phyloP scores from a whole-genome alignment of 2,888 invertebrate species.

The Cheiracanthium punctorium region DNA sequence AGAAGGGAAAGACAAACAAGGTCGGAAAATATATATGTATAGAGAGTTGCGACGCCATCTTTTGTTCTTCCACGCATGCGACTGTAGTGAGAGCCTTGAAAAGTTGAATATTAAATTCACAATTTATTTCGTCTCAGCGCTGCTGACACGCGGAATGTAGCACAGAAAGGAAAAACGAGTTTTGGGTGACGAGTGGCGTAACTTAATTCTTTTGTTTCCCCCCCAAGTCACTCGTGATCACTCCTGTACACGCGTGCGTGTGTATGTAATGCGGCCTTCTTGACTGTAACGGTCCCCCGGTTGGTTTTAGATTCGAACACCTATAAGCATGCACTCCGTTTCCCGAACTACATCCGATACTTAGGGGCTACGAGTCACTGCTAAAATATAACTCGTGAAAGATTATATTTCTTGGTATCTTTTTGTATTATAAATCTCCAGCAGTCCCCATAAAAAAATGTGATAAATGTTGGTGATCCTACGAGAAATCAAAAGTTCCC shows the following conservation, averaged over 20 bases:
- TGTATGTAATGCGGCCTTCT: neutral
- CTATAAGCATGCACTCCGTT: too few relatives aligned
- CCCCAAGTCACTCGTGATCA: neutral
- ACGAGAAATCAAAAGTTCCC: too few relatives aligned
- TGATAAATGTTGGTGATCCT: too few relatives aligned
- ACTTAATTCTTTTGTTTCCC: neutral
- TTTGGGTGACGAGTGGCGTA: neutral
- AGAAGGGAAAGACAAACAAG: neutral
- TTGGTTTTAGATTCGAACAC: too few relatives aligned
- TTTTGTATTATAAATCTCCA: too few relatives aligned
- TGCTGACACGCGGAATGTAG: conserved; percentile 48
- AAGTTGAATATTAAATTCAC: conserved; percentile 69
- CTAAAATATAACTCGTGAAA: too few relatives aligned
- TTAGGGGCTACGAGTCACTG: too few relatives aligned
- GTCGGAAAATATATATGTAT: conserved; percentile 1
- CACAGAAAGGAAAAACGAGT: conserved; percentile 1
- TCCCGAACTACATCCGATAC: too few relatives aligned
- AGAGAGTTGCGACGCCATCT: conserved; percentile 15
- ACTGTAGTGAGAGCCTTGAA: conserved; percentile 8
- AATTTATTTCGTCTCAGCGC: conserved; percentile 63
- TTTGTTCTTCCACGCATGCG: neutral
- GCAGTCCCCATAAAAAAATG: too few relatives aligned
- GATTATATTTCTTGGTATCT: too few relatives aligned
- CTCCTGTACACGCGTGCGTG: neutral
- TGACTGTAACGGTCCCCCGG: neutral